A percentile compares a stretch with the other conserved stretches of the same genome.
Conservation (phyloP, 2,797 vertebrate genomes). For the Gallirallus australis region DNA sequence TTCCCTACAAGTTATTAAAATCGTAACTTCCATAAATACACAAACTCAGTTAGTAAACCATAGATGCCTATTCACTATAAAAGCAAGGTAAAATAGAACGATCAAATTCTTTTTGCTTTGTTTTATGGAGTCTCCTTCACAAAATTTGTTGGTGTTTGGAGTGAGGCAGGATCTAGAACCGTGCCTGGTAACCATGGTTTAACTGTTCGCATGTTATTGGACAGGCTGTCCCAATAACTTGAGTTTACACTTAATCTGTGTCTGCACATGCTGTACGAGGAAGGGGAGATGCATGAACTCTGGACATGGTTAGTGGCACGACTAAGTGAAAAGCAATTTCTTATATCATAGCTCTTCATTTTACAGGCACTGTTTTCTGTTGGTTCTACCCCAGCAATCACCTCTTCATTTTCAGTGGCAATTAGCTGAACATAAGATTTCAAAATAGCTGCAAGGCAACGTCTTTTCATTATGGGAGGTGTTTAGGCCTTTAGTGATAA, state of each 20-base stretch:
- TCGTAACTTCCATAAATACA: not conserved
- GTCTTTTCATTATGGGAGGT: not conserved
- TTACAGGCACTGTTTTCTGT: not conserved
- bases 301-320: not conserved
- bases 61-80: not conserved
- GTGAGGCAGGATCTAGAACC: not conserved
- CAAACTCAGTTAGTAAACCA: rapidly evolving
- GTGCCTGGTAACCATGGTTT: not conserved
- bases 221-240: rapidly evolving
- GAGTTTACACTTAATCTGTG: not conserved
- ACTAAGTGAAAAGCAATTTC: not conserved
- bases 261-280: not conserved
- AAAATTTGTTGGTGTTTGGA: not conserved
- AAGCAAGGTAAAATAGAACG: not conserved
- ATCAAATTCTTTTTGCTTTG: not conserved
- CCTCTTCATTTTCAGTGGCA: not conserved
- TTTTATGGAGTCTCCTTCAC: not conserved
- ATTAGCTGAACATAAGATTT: not conserved
- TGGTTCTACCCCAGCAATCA: not conserved
- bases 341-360: not conserved
- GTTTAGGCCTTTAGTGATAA: not conserved
- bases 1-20: not conserved
- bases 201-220: not conserved
- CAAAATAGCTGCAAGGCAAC: not conserved
- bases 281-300: not conserved